These are phyloP conservation scores for Perccottus glenii DNA, from an alignment of 2,113 vertebrate species.

Conservation along the genomic window DNA sequence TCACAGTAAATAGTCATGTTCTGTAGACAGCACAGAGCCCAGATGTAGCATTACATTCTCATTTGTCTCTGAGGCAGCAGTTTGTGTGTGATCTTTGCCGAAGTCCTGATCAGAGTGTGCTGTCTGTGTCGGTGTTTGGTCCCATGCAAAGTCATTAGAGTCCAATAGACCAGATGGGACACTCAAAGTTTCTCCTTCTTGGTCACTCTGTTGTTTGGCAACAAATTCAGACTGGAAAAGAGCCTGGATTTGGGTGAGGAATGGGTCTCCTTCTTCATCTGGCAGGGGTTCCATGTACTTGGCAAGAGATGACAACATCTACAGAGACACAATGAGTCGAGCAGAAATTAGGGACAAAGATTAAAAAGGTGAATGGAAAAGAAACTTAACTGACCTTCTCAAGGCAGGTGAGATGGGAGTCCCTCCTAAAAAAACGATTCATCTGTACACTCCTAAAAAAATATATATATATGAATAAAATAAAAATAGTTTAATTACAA, in stretches of 20 bases:
- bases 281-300: slow-evolving; percentile 85
- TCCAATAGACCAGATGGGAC: slow-evolving; percentile 26
- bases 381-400: slow-evolving; percentile 85
- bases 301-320: slow-evolving; percentile 93
- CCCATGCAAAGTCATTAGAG: slow-evolving; percentile 12
- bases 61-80: slow-evolving; percentile 15
- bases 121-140: slow-evolving; percentile 17
- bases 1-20: slow-evolving; percentile 76
- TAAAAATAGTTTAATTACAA: not conserved
- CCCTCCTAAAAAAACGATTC: slow-evolving; percentile 88
- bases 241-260: slow-evolving; percentile 88
- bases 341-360: not conserved
- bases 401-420: slow-evolving; percentile 92
- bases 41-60: slow-evolving; percentile 55
- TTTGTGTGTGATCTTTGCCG: not conserved
- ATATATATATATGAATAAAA: slow-evolving; percentile 5
- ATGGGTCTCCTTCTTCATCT: slow-evolving; percentile 84
- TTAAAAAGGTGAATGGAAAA: not conserved
- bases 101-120: slow-evolving; percentile 15
- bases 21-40: slow-evolving; percentile 66
- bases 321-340: not conserved
- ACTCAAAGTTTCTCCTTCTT: slow-evolving; percentile 44
- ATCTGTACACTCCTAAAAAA: slow-evolving; percentile 87
- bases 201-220: slow-evolving; percentile 63
- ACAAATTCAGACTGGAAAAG: slow-evolving; percentile 87